Percentiles rank a stretch among this genome's conserved stretches.
Evolutionary conservation across 2,797 vertebrate genomes (phyloP).

Genomic region (Gambelia wislizenii): DNA sequence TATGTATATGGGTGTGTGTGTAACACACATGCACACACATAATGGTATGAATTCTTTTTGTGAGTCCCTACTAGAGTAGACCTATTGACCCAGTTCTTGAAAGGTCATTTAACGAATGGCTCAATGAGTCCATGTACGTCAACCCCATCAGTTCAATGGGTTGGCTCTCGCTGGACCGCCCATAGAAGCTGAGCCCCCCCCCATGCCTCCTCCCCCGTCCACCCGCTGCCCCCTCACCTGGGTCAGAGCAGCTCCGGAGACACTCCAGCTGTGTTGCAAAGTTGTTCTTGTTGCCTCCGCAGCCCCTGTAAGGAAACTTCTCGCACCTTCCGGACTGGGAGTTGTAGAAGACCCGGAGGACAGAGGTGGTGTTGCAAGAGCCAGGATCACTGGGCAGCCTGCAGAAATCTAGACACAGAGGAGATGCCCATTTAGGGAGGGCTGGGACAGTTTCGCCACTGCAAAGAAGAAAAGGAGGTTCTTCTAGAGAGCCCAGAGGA

Average conservation of each 20-base stretch:
- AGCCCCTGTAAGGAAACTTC: conserved; percentile 12
- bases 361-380: background rate
- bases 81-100: too few species aligned
- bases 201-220: too few species aligned
- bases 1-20: too few species aligned
- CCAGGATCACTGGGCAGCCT: background rate
- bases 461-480: background rate
- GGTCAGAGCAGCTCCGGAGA: background rate
- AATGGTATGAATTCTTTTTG: too few species aligned
- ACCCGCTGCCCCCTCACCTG: background rate
- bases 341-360: background rate
- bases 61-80: too few species aligned
- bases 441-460: background rate
- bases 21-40: too few species aligned
- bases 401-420: conserved; percentile 1
- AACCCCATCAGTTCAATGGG: too few species aligned
- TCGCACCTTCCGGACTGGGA: background rate
- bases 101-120: too few species aligned
- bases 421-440: background rate
- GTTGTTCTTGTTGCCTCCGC: conserved; percentile 26
- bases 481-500: too few species aligned
- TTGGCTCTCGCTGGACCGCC: too few species aligned
- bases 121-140: too few species aligned
- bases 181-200: too few species aligned
- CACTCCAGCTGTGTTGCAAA: background rate